phyloP scores from a whole-genome alignment of 1,140 invertebrate species.

The Drosophila kanapiae region DNA sequence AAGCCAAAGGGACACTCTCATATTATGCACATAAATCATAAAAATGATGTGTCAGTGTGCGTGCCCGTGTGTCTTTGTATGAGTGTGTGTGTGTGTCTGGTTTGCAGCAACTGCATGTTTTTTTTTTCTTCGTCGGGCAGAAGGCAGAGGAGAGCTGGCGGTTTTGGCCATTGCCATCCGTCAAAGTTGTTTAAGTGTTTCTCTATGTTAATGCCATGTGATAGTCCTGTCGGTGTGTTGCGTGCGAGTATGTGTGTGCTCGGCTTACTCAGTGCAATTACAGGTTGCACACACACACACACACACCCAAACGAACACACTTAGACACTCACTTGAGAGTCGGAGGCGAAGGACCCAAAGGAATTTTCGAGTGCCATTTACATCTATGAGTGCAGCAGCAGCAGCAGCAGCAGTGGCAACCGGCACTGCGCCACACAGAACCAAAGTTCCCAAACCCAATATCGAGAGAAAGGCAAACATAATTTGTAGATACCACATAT shows the following conservation, averaged over 20 bases:
- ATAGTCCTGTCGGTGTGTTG: conserved; percentile 15
- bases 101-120: conserved; percentile 56
- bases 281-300: conserved; percentile 33
- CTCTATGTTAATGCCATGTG: conserved; percentile 70
- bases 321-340: conserved; percentile 52
- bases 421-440: background rate
- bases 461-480: no score
- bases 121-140: conserved; percentile 1
- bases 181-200: conserved; percentile 79
- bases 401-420: conserved; percentile 14
- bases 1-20: conserved; percentile 33
- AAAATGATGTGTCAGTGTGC: conserved; percentile 35
- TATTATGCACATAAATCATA: conserved; percentile 65
- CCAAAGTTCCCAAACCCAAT: no score
- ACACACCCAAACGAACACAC: conserved; percentile 13
- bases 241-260: conserved; percentile 2
- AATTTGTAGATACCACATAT: no score
- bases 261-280: conserved; percentile 41
- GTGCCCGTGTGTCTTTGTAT: background rate
- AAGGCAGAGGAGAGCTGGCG: background rate
- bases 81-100: conserved; percentile 2
- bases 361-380: conserved; percentile 79
- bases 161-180: conserved; percentile 63
- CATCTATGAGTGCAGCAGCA: conserved; percentile 66
- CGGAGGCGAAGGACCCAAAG: conserved; percentile 57